These are phyloP conservation scores for Anarrhichthys ocellatus DNA, from an alignment of 2,113 vertebrate genomes.

Conservation along the genomic window DNA sequence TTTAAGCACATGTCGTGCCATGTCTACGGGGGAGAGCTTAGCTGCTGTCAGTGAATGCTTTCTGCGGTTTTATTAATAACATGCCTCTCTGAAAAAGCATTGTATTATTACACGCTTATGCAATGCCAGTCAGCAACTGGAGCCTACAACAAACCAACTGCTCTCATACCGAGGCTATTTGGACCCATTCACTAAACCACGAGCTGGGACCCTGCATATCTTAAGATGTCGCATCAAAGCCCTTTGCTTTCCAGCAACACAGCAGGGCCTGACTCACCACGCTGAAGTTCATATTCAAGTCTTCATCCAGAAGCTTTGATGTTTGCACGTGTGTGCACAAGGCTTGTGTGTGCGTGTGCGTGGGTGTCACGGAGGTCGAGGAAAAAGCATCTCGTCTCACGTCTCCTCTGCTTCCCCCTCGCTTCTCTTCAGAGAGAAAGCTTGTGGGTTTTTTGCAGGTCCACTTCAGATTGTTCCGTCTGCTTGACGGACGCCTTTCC, in stretches of 20 bases:
- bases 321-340: constrained; percentile 17
- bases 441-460: constrained; percentile 16
- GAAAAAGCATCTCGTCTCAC: constrained; percentile 44
- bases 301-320: constrained; percentile 57
- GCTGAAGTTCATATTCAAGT: constrained; percentile 37
- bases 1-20: background rate
- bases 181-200: constrained; percentile 52
- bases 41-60: constrained; percentile 65
- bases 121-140: constrained; percentile 67
- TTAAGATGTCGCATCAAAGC: constrained; percentile 64
- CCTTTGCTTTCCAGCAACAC: constrained; percentile 50
- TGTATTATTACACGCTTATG: constrained; percentile 61
- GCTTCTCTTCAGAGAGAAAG: constrained; percentile 17
- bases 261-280: constrained; percentile 40
- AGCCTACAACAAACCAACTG: constrained; percentile 57
- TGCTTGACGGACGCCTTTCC: constrained; percentile 28
- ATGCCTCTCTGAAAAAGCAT: constrained; percentile 62
- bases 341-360: constrained; percentile 29
- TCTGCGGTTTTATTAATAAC: constrained; percentile 73
- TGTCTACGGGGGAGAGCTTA: constrained; percentile 31
- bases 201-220: constrained; percentile 60
- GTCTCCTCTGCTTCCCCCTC: constrained; percentile 50
- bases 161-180: constrained; percentile 55
- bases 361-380: constrained; percentile 49
- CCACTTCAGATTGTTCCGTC: constrained; percentile 18